Evolutionary conservation across 2,888 invertebrate genomes (phyloP), one percentile per base, ranked within the genome.

Genomic region (Hylaea fasciaria): DNA sequence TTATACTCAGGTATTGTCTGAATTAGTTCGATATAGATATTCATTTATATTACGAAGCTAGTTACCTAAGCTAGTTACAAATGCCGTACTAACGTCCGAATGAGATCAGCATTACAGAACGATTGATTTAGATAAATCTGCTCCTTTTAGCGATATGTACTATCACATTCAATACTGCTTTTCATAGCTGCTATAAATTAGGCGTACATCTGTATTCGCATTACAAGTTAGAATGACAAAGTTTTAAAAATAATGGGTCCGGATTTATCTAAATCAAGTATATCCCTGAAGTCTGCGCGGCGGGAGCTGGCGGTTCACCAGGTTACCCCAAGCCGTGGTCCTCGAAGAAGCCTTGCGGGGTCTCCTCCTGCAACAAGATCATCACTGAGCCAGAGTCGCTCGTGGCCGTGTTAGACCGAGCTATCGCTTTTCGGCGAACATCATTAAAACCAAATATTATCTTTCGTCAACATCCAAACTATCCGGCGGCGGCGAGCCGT

Each of bases 271-370:
- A 54, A 54, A 59, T 22, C 45, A 14, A 32, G 22, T 22, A 16
- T 40, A 46, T 57, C 37, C 32, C 43, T 43, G 52, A 14, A 22
- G 17, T 51, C 32, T 41, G 40, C 43, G 54, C 8, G 37, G 60
- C 17, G 35, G 46, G 29, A 11, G 50, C 12, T 16, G 22, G 22
- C 12, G 4, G 41, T 14, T 12, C 17, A 41, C 0, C 28, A 17
- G 63, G 51, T 94, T 96, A 98, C 78, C 98, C 98, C 77, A 99
- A 95, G 71, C 99, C 99, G 89, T 99, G 98, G 93, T 99, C 99
- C 90, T 99, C 99, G 92, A 99, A 99, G 94, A 99, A 98, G 79
- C 99, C 99, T 93, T 99, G 99, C 56, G 99, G 99, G 58, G 99
- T 99, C 94, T 99, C 99, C 94, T 99, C 99, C 98, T 99, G 95